A percentile compares a stretch with the other conserved stretches of the same genome.
These are phyloP conservation scores for Stomatorhinus walkeri DNA, from an alignment of 2,797 vertebrate species.

Conservation along the genomic window DNA sequence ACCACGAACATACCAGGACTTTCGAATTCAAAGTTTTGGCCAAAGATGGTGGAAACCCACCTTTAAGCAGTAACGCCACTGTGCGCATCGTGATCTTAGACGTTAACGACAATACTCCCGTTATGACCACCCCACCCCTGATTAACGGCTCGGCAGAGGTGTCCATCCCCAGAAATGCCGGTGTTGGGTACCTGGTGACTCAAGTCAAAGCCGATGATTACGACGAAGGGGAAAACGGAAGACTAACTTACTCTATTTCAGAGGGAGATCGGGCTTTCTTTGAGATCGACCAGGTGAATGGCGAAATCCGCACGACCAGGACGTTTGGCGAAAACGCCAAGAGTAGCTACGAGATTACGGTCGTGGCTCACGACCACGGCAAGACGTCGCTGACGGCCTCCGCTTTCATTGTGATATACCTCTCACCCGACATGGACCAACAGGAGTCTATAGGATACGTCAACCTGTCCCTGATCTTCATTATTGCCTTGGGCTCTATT, in stretches of 20 bases:
- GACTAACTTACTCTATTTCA: slow-evolving; percentile 88
- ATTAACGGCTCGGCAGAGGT: slow-evolving; percentile 91
- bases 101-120: slow-evolving; percentile 92
- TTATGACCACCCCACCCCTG: slow-evolving; percentile 85
- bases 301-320: slow-evolving; percentile 88
- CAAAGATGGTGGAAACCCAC: slow-evolving; percentile 87
- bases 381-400: slow-evolving; percentile 90
- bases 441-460: slow-evolving; percentile 90
- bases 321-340: slow-evolving; percentile 84
- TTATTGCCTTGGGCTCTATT: slow-evolving; percentile 95
- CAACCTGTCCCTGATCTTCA: slow-evolving; percentile 96
- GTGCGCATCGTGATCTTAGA: slow-evolving; percentile 90
- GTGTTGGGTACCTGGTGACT: slow-evolving; percentile 87
- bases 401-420: slow-evolving; percentile 86
- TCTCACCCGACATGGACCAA: slow-evolving; percentile 82
- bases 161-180: slow-evolving; percentile 85
- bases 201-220: slow-evolving; percentile 96
- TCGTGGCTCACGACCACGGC: slow-evolving; percentile 91
- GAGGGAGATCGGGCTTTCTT: slow-evolving; percentile 92
- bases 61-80: slow-evolving; percentile 85
- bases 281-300: slow-evolving; percentile 89
- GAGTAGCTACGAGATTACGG: slow-evolving; percentile 87
- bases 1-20: slow-evolving; percentile 93
- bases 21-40: slow-evolving; percentile 96
- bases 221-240: slow-evolving; percentile 92